Base-by-base conservation (phyloP, 2,888 invertebrate genomes). In the Timandra comae region DNA sequence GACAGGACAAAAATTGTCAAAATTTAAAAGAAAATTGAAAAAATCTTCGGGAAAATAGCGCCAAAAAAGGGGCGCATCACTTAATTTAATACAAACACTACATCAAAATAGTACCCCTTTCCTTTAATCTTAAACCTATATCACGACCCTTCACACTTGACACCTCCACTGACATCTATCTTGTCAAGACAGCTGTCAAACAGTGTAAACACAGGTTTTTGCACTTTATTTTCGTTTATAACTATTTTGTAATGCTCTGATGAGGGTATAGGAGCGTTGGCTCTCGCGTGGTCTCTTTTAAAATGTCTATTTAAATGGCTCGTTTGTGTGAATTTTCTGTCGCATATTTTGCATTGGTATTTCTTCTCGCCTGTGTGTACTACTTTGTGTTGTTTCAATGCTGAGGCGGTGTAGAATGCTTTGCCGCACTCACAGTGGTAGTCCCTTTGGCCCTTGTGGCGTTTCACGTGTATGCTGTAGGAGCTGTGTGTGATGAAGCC, bases 321-420 rank as follows among this genome's bases (percentile, higher is more conserved):
- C 0, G 78, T 74, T 43, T 85, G 85, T 0, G 82, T 68, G 53
- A 84, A 85, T 36, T 79, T 82, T 12, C 81, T 60, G 3, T 81
- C 74, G 33, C 85, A 85, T 39, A 82, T 71, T 36, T 74, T 78
- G 39, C 85, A 85, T 35, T 81, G 80, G 47, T 84, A 85, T 27
- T 72, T 80, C 41, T 82, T 82, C 41, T 82, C 77, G 1, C 85
- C 86, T 0, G 86, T 82, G 37, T 85, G 85, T 0, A 84, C 82
- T 0, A 81, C 76, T 30, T 58, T 66, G 39, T 85, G 85, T 46
- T 82, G 84, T 52, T 85, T 85, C 1, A 85, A 40, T 0, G 79
- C 76, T 0, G 85, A 84, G 0, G 81, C 78, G 0, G 85, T 85
- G 61, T 80, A 85, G 56, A 85, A 85, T 0, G 75, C 75, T 35